Base-by-base conservation (phyloP, 2,888 invertebrate genomes). In the Pachycephus smyrnensis region DNA sequence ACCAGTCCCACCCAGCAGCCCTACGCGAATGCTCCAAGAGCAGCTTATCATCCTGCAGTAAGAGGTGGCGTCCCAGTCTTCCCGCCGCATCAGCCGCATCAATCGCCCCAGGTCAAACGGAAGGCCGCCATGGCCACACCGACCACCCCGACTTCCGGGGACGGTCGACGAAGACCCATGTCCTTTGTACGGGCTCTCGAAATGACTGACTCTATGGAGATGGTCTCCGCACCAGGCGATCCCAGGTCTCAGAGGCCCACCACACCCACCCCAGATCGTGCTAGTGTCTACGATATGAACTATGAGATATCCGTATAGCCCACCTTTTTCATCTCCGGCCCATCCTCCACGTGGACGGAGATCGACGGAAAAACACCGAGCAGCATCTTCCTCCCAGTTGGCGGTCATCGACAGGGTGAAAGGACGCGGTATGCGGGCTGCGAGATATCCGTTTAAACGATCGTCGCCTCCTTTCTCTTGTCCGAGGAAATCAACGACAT, bases 241-340 rank as follows among this genome's bases (percentile, higher is more conserved):
- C 77, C 81, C 31, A 81, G 83, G 75, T 71, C 73, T 1, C 90
- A 90, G 75, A 87, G 93, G 81, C 92, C 93, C 35, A 93, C 93
- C 23, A 93, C 94, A 75, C 94, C 94, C 68, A 95, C 96, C 30
- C 96, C 97, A 75, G 97, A 97, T 92, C 95, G 97, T 88, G 96
- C 96, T 88, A 97, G 97, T 92, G 96, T 97, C 85, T 98, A 98
- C 92, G 97, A 98, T 92, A 97, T 97, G 95, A 98, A 97, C 93
- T 97, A 98, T 92, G 98, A 98, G 93, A 98, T 98, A 93, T 97
- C 97, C 86, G 97, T 98, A 94, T 98, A 96, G 96, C 93, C 90
- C 86, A 89, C 83, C 85, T 86, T 87, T 81, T 75, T 84, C 83
- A 83, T 89, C 89, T 88, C 89, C 87, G 87, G 86, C 76, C 84